Evolutionary conservation across 2,797 vertebrate species (phyloP), one percentile per base, ranked within the genome.

Genomic region (Pipistrellus kuhlii): DNA sequence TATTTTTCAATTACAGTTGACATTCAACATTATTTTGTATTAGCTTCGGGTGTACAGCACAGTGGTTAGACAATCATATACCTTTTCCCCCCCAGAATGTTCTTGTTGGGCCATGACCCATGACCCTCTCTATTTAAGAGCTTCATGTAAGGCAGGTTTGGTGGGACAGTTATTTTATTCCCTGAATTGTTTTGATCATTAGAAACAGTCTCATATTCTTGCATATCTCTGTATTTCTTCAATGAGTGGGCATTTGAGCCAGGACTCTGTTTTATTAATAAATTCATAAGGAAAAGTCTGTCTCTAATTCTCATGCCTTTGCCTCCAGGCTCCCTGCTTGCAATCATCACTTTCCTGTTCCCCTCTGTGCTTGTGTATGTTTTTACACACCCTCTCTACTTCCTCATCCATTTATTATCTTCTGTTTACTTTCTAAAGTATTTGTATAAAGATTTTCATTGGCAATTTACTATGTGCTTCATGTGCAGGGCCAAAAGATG

Each of bases 171-270:
- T 81, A 35, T 81, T 85, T 72, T 90, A 25, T n/a, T 32, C 18
- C 35, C 64, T 91, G 44, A 88, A 62, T 64, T 92, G 62, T 85
- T 91, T 91, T 85, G 21, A 66, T 83, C 66, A 84, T 35, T 93
- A 66, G 83, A 82, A 88, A 77, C 2, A 75, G 48, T 18, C 5
- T 89, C 23, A 27, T 59, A 46, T 76, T 89, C 86, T 51, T 81
- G 46, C 13, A 13, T 53, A 73, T 84, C 44, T 87, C 88, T 88
- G 6, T 32, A 86, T 59, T 78, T 94, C 66, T 35, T 35, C 35
- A 35, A 35, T 38, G 73, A 25, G 21, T 89, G 15, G 18, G n/a
- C 7, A 17, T 93, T 55, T 66, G 51, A 25, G 51, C 64, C 4
- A 76, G 30, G 32, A 30, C 30, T 83, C 84, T 27, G 55, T 48